Conservation (phyloP, 1,140 invertebrate genomes). For the Phenacoccus solenopsis region DNA sequence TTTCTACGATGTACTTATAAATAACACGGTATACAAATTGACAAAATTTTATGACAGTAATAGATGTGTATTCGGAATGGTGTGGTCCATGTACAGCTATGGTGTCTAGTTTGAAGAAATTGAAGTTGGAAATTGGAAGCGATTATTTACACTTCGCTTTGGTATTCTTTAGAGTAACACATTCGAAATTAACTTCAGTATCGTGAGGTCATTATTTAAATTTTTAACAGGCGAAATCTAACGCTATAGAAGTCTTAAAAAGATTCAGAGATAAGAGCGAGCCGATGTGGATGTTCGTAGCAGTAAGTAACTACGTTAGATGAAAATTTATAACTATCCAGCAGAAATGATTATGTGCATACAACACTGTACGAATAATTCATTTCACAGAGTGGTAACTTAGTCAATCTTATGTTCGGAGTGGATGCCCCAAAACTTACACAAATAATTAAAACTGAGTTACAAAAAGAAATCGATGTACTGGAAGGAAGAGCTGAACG, state of each 20-base stretch:
- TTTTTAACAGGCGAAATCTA: slow-evolving; percentile 57
- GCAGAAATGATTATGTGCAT: too few species aligned
- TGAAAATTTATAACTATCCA: too few species aligned
- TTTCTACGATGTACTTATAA: not conserved
- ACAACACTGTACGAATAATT: not conserved
- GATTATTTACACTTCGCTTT: slow-evolving; percentile 65
- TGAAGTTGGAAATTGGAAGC: slow-evolving; percentile 78
- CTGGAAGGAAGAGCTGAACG: slow-evolving; percentile 34
- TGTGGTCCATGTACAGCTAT: slow-evolving; percentile 78
- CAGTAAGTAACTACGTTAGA: slow-evolving; percentile 42
- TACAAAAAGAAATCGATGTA: slow-evolving; percentile 47
- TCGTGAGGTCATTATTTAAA: not conserved
- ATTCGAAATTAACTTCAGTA: too few species aligned
- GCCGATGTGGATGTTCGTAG: slow-evolving; percentile 80
- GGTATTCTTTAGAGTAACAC: slow-evolving; percentile 33
- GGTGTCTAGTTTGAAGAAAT: slow-evolving; percentile 71
- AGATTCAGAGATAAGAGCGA: slow-evolving; percentile 77
- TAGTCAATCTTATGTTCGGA: slow-evolving; percentile 73
- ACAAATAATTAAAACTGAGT: slow-evolving; percentile 57
- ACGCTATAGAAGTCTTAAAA: slow-evolving; percentile 60
- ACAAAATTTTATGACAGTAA: slow-evolving; percentile 48
- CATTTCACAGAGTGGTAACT: slow-evolving; percentile 51
- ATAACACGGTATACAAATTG: too few species aligned
- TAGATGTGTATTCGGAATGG: slow-evolving; percentile 88
- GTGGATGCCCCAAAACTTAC: slow-evolving; percentile 67